These are phyloP conservation scores for Pyrgilauda ruficollis DNA, from an alignment of 2,113 vertebrate species.

Conservation along the genomic window DNA sequence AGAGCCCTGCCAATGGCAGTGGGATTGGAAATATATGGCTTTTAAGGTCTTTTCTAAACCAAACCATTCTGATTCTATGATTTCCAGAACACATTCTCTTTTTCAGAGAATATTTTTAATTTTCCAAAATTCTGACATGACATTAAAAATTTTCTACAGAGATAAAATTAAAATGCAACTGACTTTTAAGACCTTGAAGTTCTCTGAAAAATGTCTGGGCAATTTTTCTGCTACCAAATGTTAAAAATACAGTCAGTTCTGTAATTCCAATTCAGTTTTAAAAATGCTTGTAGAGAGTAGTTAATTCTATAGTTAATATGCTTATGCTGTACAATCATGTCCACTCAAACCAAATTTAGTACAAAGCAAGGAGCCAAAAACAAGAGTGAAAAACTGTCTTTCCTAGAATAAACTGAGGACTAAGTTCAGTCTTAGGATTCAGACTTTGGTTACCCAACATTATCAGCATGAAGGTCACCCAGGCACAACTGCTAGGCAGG, in stretches of 20 bases:
- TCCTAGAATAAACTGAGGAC: not conserved
- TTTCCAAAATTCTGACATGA: not conserved
- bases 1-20: not conserved
- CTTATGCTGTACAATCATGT: not conserved
- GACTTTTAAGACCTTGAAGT: not conserved
- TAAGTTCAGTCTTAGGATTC: not conserved
- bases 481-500: not conserved
- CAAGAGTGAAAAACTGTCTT: not conserved
- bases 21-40: not conserved
- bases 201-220: not conserved
- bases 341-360: not conserved
- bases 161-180: not conserved
- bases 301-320: not conserved
- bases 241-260: not conserved
- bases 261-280: not conserved
- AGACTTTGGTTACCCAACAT: not conserved
- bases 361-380: not conserved
- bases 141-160: not conserved
- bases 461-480: not conserved
- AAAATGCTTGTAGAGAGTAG: not conserved
- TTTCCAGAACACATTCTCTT: not conserved
- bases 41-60: not conserved
- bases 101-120: not conserved
- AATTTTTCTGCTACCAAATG: not conserved
- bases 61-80: not conserved